Conservation (phyloP, 2,797 vertebrate species). For the Pipistrellus pipistrellus region DNA sequence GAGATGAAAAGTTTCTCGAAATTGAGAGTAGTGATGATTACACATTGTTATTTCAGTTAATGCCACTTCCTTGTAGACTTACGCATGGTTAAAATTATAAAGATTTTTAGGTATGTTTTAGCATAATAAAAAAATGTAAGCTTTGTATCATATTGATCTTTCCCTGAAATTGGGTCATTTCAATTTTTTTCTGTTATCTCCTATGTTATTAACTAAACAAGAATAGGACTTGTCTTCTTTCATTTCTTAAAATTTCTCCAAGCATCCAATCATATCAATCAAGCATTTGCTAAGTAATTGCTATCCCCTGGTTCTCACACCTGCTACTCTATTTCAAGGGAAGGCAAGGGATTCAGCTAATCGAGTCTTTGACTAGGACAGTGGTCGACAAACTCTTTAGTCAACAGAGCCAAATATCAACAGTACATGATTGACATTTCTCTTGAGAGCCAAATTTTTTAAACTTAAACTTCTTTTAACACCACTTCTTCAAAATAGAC, state of each 20-base stretch:
- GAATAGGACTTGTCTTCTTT: neutral
- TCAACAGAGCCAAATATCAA: too few relatives aligned
- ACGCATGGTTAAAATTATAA: neutral
- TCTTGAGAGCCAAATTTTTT: too few relatives aligned
- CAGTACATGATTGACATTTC: too few relatives aligned
- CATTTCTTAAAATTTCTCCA: constrained; percentile 7
- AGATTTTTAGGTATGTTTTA: neutral
- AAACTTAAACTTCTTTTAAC: too few relatives aligned
- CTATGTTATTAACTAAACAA: constrained; percentile 26
- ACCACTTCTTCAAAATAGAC: too few relatives aligned
- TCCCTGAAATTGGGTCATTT: neutral
- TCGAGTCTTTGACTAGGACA: neutral
- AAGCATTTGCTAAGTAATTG: constrained; percentile 21
- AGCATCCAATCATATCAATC: neutral
- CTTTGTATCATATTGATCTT: constrained; percentile 17
- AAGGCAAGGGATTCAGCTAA: neutral
- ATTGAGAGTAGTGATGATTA: neutral
- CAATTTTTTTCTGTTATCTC: neutral
- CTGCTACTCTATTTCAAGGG: constrained; percentile 25
- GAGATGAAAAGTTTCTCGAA: neutral
- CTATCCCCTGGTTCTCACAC: neutral
- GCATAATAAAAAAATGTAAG: neutral
- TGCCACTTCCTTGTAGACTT: neutral
- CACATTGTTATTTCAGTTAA: neutral
- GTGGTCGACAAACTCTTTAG: too few relatives aligned